These are phyloP conservation scores for Dipodomys merriami DNA, from an alignment of 2,113 vertebrate species.

Conservation along the genomic window DNA sequence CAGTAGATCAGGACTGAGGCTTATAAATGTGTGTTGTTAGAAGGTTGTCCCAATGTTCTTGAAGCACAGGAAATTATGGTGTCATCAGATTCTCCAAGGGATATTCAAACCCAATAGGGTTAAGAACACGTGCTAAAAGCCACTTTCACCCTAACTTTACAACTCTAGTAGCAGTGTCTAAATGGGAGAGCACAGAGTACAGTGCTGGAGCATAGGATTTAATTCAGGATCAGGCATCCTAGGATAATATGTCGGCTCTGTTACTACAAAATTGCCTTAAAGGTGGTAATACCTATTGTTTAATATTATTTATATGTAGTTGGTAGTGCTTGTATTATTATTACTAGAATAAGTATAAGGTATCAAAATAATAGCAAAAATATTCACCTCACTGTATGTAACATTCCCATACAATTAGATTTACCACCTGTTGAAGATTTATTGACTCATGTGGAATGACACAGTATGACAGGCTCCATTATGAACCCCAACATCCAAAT, in stretches of 20 bases:
- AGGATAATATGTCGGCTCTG: not conserved
- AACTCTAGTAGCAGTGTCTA: not conserved
- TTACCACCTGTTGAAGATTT: not conserved
- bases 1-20: not conserved
- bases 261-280: not conserved
- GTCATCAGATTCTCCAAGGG: not conserved
- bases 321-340: not conserved
- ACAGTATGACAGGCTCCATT: not conserved
- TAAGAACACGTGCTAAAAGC: not conserved
- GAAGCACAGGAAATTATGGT: not conserved
- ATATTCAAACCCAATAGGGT: not conserved
- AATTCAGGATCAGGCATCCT: no score
- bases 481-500: not conserved
- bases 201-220: no score
- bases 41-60: not conserved
- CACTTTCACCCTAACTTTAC: not conserved
- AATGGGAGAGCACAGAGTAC: not conserved
- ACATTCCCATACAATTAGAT: not conserved
- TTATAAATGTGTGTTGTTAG: conserved; percentile 12
- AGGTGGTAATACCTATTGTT: not conserved
- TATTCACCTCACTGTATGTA: not conserved
- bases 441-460: no score
- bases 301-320: not conserved
- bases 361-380: not conserved
- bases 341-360: not conserved